Evolutionary conservation across 2,797 vertebrate genomes (phyloP).

Genomic region (Pitangus sulphuratus): DNA sequence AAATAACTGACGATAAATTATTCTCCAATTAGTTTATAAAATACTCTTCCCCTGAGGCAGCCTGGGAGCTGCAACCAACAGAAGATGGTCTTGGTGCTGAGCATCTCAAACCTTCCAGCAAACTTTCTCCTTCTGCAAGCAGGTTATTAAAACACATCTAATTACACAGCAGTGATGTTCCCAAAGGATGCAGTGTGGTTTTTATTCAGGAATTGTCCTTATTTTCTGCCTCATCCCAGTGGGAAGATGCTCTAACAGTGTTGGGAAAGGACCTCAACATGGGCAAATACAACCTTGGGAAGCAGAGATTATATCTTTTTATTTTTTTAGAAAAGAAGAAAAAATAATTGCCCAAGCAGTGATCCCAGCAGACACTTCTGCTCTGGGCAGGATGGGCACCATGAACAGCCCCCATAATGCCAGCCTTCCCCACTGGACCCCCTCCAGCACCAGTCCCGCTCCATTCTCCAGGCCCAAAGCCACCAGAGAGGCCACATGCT

Average conservation of each 20-base stretch:
- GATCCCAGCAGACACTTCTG: background rate
- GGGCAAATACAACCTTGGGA: background rate
- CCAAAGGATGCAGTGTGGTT: background rate
- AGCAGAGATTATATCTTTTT: background rate
- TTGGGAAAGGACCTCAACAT: background rate
- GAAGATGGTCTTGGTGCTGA: background rate
- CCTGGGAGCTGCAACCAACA: fast-evolving
- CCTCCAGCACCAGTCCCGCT: background rate
- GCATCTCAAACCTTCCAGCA: background rate
- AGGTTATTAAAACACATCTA: background rate
- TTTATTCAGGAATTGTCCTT: background rate
- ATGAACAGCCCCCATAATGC: fast-evolving
- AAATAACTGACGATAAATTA: background rate
- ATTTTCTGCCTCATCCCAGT: background rate
- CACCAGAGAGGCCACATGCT: background rate
- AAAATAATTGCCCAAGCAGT: background rate
- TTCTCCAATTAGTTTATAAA: background rate
- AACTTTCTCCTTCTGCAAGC: background rate
- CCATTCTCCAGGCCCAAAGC: background rate
- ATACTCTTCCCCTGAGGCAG: background rate
- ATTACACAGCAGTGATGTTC: background rate
- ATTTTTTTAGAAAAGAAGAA: background rate
- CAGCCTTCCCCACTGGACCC: background rate
- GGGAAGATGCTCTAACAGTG: background rate
- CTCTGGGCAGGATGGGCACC: background rate